These are phyloP conservation scores for Thereva nobilitata DNA, from an alignment of 2,888 invertebrate genomes.

Conservation along the genomic window DNA sequence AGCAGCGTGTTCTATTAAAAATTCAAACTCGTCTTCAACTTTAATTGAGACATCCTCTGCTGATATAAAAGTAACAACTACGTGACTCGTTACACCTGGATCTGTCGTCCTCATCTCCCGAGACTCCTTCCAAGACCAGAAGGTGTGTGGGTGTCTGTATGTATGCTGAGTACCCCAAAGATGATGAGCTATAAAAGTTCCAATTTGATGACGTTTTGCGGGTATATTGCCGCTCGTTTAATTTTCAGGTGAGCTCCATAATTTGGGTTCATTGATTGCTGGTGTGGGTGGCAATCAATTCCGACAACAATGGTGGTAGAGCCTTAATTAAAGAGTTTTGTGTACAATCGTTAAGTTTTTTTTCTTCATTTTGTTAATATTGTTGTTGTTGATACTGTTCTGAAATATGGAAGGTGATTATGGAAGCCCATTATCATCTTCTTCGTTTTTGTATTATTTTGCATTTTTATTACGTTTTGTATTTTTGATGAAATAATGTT, in stretches of 20 bases:
- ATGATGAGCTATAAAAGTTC: conserved; percentile 24
- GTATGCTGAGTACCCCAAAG: conserved; percentile 18
- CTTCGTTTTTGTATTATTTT: no score
- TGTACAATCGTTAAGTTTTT: no score
- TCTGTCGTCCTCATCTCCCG: not conserved
- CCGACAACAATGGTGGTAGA: not conserved
- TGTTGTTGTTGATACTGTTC: no score
- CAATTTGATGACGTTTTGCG: conserved; percentile 29
- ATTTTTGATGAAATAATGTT: no score
- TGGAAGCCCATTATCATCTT: no score
- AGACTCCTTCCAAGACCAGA: not conserved
- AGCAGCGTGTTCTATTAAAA: no score
- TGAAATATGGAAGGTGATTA: no score
- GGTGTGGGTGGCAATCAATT: not conserved
- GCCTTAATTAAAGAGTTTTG: not conserved
- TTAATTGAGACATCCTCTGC: not conserved
- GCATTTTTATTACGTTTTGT: no score
- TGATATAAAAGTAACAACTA: not conserved
- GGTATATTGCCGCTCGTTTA: conserved; percentile 33
- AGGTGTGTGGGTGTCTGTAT: not conserved
- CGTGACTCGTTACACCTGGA: not conserved
- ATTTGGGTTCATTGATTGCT: not conserved
- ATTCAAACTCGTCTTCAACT: not conserved
- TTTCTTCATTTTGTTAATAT: no score
- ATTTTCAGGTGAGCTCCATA: conserved; percentile 23